Evolutionary conservation across 2,888 invertebrate species (phyloP).

Genomic region (Scaptomyza parva): DNA sequence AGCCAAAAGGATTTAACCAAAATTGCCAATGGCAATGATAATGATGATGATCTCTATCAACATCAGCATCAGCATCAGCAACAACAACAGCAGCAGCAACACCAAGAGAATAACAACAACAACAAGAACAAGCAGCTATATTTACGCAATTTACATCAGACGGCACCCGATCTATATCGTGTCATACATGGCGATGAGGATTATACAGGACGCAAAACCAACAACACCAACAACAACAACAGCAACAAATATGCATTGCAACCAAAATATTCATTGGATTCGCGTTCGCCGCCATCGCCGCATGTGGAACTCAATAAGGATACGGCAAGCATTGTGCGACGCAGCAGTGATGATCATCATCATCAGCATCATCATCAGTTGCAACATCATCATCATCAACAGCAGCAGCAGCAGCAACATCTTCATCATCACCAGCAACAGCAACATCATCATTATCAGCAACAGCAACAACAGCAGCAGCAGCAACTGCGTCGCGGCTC

Average conservation of each 20-base stretch:
- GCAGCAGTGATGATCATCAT: constrained; percentile 85
- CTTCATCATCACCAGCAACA: constrained; percentile 72
- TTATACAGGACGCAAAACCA: constrained; percentile 39
- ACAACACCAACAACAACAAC: constrained; percentile 23
- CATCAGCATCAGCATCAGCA: constrained; percentile 4
- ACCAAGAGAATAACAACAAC: constrained; percentile 77
- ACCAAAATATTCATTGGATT: constrained; percentile 81
- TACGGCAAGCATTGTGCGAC: constrained; percentile 86
- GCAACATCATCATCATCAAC: constrained; percentile 78
- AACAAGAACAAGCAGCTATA: constrained; percentile 88
- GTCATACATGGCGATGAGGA: constrained; percentile 89
- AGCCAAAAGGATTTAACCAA: constrained; percentile 92
- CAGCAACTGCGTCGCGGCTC: constrained; percentile 82
- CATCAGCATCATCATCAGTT: constrained; percentile 59
- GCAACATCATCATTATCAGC: constrained; percentile 60
- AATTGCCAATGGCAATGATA: constrained; percentile 83
- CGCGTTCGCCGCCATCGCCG: constrained; percentile 80
- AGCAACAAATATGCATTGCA: constrained; percentile 70
- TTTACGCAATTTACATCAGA: constrained; percentile 89
- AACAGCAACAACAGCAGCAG: constrained; percentile 42
- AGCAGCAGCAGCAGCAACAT: constrained; percentile 28
- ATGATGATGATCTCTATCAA: constrained; percentile 44
- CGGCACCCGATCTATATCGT: constrained; percentile 90
- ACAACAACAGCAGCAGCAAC: not conserved
- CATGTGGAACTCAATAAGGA: constrained; percentile 84